phyloP scores from a whole-genome alignment of 1,140 invertebrate genomes.

The Scylla paramamosain region DNA sequence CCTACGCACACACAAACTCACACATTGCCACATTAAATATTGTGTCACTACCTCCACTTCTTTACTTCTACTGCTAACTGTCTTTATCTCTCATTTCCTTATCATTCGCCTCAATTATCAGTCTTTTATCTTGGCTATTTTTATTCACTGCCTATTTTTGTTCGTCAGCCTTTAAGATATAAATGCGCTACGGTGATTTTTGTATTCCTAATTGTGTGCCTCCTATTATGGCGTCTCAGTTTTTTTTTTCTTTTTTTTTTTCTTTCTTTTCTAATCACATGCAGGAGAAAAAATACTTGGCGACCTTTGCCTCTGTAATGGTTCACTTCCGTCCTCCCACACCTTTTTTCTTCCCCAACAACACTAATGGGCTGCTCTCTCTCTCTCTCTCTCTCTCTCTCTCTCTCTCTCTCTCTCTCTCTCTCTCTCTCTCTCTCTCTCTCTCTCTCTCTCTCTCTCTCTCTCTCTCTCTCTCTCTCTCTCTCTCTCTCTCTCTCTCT shows the following conservation, averaged over 20 bases:
- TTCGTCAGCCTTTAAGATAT: not conserved
- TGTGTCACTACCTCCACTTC: not conserved
- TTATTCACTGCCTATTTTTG: not conserved
- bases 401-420: not conserved
- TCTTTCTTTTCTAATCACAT: not conserved
- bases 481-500: constrained; percentile 21
- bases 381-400: not conserved
- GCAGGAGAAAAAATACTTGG: no score
- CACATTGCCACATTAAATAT: no score
- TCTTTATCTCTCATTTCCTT: not conserved
- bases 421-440: not conserved
- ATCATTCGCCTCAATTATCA: not conserved
- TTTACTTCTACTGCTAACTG: not conserved
- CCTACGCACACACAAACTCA: no score
- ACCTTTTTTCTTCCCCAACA: not conserved
- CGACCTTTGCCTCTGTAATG: not conserved
- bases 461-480: not conserved
- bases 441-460: not conserved
- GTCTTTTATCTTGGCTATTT: not conserved
- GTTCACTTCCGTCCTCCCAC: not conserved
- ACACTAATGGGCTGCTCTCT: not conserved
- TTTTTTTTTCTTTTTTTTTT: not conserved
- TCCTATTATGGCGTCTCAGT: no score
- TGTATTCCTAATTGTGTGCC: no score
- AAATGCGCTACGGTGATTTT: not conserved